Conservation (phyloP, 1,140 invertebrate species). For the Plectus sambesii region DNA sequence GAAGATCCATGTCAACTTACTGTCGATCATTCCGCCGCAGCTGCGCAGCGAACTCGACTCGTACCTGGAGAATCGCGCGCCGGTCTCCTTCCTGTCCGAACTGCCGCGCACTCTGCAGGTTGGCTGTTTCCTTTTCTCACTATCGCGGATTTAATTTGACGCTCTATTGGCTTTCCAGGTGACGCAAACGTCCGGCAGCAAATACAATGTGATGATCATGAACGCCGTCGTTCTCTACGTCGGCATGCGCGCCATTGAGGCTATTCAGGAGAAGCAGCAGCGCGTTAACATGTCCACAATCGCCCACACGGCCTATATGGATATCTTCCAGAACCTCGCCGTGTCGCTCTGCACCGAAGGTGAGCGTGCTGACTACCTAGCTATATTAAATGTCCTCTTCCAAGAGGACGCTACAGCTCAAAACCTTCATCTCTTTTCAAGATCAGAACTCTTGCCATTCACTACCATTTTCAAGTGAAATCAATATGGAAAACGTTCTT, state of each 20-base stretch:
- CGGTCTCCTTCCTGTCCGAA: conserved; percentile 87
- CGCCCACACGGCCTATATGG: conserved; percentile 87
- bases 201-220: conserved; percentile 89
- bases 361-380: conserved; percentile 24
- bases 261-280: conserved; percentile 55
- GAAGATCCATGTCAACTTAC: conserved; percentile 70
- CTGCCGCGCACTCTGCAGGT: conserved; percentile 74
- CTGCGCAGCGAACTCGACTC: conserved; percentile 69
- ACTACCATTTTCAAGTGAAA: no score
- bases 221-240: conserved; percentile 95
- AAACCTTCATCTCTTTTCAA: no score
- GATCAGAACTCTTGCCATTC: no score
- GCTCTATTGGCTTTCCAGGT: conserved; percentile 51
- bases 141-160: background rate
- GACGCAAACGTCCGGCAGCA: conserved; percentile 68
- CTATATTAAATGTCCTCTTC: conserved; percentile 17
- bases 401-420: conserved; percentile 1
- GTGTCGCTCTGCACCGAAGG: conserved; percentile 95
- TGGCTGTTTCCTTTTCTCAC: no score
- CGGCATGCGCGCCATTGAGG: conserved; percentile 77
- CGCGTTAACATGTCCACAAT: conserved; percentile 90
- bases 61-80: conserved; percentile 81
- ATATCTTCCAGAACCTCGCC: conserved; percentile 96
- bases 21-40: conserved; percentile 18
- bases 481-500: no score